phyloP scores from a whole-genome alignment of 2,113 vertebrate species.

The Galemys pyrenaicus region DNA sequence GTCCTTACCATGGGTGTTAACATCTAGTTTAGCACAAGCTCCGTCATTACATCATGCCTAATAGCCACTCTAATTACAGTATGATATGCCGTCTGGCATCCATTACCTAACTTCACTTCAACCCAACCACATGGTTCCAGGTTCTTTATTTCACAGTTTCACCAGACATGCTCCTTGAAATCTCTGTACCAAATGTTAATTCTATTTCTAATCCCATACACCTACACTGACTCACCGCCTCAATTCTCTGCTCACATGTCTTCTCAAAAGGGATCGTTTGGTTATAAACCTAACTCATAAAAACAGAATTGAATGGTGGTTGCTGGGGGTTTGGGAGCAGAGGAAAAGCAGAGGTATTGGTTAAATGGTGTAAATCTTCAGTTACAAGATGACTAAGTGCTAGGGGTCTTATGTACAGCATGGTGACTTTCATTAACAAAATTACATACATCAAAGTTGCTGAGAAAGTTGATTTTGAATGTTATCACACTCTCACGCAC shows the following conservation, averaged over 20 bases:
- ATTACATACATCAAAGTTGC: neutral
- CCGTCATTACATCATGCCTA: no score
- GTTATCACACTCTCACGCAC: neutral
- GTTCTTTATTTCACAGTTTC: neutral
- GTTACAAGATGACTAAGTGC: neutral
- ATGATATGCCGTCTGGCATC: neutral
- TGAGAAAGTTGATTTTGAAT: neutral
- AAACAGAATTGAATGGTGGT: neutral
- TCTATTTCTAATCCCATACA: neutral
- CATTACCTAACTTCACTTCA: neutral
- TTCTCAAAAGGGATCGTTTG: neutral
- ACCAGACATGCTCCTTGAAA: neutral
- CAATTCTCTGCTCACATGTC: neutral
- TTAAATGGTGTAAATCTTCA: neutral
- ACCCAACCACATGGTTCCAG: neutral
- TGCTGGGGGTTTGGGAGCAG: no score
- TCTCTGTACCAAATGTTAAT: neutral
- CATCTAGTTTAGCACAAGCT: neutral
- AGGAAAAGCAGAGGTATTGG: neutral
- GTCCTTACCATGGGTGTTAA: neutral
- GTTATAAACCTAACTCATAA: neutral
- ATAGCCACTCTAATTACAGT: neutral
- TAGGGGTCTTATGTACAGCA: neutral
- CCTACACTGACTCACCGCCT: neutral
- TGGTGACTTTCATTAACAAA: neutral